phyloP scores from a whole-genome alignment of 2,888 invertebrate species.

The Meteorus colon region DNA sequence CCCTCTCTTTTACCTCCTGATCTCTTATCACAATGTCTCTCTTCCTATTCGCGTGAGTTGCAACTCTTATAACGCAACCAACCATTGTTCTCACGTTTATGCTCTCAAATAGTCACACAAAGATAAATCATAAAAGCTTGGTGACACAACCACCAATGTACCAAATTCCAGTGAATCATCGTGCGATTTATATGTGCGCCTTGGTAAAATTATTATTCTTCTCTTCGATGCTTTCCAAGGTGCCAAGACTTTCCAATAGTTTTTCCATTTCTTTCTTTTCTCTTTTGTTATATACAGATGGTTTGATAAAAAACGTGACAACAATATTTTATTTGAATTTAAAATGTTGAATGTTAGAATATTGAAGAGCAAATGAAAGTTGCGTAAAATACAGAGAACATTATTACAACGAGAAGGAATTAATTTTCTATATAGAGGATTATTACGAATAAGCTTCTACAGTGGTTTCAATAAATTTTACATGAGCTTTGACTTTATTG shows the following conservation, averaged over 20 bases:
- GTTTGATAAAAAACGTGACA: neutral
- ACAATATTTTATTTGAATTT: neutral
- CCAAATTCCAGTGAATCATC: conserved; percentile 24
- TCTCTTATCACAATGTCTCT: conserved; percentile 24
- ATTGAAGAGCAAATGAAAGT: too few species aligned
- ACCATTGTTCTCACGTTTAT: conserved; percentile 43
- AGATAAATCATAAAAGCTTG: conserved; percentile 30
- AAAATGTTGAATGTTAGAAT: too few species aligned
- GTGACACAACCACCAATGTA: conserved; percentile 20
- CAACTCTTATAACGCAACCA: conserved; percentile 17
- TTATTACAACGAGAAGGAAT: too few species aligned
- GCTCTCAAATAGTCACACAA: conserved; percentile 26
- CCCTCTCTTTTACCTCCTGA: conserved; percentile 27
- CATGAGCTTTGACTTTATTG: too few species aligned
- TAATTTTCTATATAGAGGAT: too few species aligned
- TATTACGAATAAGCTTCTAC: too few species aligned
- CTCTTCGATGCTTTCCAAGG: conserved; percentile 9
- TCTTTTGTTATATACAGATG: neutral
- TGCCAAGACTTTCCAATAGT: neutral
- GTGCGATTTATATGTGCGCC: neutral
- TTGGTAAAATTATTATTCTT: conserved; percentile 37
- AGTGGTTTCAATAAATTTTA: too few species aligned
- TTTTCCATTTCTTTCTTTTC: neutral
- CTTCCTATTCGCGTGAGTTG: conserved; percentile 18
- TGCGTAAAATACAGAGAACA: too few species aligned